Evolutionary conservation across 1,140 invertebrate species (phyloP).

Genomic region (Drosophila ananassae): DNA sequence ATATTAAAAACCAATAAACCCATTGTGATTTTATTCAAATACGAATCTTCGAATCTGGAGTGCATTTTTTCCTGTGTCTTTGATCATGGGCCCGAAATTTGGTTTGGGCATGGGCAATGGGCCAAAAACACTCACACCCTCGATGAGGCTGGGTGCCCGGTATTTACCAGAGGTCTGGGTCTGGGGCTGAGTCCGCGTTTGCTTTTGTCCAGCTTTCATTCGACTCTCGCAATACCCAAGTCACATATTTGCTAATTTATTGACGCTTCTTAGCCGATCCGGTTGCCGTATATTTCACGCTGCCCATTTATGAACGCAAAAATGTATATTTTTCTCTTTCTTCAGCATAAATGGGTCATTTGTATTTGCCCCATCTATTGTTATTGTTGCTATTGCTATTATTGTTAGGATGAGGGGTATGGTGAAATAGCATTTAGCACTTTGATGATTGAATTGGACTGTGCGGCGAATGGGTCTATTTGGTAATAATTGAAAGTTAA

Average conservation of each 20-base stretch:
- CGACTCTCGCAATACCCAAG: constrained; percentile 61
- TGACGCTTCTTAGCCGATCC: constrained; percentile 65
- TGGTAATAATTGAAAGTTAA: constrained; percentile 49
- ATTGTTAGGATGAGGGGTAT: constrained; percentile 24
- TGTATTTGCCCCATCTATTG: constrained; percentile 41
- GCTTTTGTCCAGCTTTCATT: constrained; percentile 58
- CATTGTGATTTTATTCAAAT: too few relatives aligned
- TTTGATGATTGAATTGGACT: constrained; percentile 49
- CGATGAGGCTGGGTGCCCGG: constrained; percentile 23
- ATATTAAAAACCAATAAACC: too few relatives aligned
- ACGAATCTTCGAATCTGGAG: not conserved
- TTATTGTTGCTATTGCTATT: constrained; percentile 7
- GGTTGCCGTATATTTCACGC: constrained; percentile 68
- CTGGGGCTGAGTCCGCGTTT: constrained; percentile 26
- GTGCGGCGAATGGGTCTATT: constrained; percentile 21
- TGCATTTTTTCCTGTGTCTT: not conserved
- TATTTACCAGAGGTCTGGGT: constrained; percentile 49
- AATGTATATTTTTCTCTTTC: constrained; percentile 44
- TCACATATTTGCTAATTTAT: constrained; percentile 78
- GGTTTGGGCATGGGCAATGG: constrained; percentile 18
- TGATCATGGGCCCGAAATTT: constrained; percentile 6
- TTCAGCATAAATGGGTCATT: constrained; percentile 51
- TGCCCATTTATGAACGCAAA: constrained; percentile 46
- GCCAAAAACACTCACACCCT: constrained; percentile 60
- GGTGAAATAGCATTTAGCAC: constrained; percentile 70